These are phyloP conservation scores for Melinopterus prodromus DNA, from an alignment of 2,888 invertebrate genomes.

Conservation along the genomic window DNA sequence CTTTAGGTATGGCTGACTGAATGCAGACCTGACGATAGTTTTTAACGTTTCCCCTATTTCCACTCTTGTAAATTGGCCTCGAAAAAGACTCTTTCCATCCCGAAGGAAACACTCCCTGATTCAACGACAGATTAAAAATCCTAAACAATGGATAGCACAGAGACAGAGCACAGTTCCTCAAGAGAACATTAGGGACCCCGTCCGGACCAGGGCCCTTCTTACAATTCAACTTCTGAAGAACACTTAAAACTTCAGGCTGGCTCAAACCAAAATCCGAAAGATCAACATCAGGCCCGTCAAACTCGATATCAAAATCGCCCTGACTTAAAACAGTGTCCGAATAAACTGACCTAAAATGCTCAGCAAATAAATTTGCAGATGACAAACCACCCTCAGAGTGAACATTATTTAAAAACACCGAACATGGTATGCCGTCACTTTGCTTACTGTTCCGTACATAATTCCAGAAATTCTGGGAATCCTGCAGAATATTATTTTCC, in stretches of 20 bases:
- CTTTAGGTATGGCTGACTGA: background rate
- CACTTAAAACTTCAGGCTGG: background rate
- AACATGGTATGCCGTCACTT: background rate
- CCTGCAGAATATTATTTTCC: background rate
- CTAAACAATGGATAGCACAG: background rate
- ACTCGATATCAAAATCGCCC: background rate
- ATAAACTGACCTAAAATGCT: background rate
- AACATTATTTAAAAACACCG: background rate
- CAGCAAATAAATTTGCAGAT: background rate
- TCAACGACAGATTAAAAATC: background rate
- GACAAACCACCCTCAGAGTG: background rate
- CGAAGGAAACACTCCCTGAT: background rate
- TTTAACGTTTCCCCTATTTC: background rate
- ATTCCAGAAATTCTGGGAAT: background rate
- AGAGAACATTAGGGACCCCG: background rate
- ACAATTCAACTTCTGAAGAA: background rate
- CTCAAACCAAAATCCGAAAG: background rate
- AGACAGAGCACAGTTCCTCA: slow-evolving; percentile 4
- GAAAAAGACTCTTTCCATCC: background rate
- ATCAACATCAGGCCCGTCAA: background rate
- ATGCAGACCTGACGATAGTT: background rate
- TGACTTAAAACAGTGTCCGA: background rate
- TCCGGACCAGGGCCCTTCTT: background rate
- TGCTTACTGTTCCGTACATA: background rate
- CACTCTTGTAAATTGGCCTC: background rate